Percentiles rank a stretch among this genome's conserved stretches.
Conservation (phyloP, 2,888 invertebrate species). For the Lycocerus yunnanus region DNA sequence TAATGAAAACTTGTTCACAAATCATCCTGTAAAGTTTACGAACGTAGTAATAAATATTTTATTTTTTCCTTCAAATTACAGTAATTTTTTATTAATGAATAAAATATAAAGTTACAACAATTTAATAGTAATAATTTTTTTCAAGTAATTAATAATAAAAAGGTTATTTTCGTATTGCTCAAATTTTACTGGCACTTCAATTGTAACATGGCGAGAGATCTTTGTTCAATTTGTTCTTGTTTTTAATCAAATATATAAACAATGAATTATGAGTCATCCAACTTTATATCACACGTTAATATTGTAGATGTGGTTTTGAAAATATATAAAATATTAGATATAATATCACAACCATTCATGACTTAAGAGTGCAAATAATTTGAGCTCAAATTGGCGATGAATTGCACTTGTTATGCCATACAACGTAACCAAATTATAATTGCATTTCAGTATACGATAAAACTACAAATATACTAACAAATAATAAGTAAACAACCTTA, state of each 20-base stretch:
- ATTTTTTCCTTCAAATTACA: background rate
- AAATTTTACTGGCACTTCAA: background rate
- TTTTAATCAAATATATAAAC: background rate
- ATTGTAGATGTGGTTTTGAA: background rate
- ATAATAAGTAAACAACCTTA: background rate
- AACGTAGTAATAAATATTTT: background rate
- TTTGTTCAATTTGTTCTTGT: background rate
- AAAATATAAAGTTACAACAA: background rate
- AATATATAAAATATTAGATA: background rate
- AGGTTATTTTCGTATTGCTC: background rate
- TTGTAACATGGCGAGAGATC: background rate
- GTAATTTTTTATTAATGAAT: background rate
- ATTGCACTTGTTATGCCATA: background rate
- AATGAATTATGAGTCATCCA: background rate
- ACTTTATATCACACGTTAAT: background rate
- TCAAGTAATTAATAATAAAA: background rate
- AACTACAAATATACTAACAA: background rate
- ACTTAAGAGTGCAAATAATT: constrained; percentile 1
- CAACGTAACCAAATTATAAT: background rate
- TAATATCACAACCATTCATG: background rate
- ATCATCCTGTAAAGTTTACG: background rate
- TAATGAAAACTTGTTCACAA: background rate
- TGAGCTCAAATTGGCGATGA: constrained; percentile 2
- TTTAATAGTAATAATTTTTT: background rate
- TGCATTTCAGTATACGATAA: background rate